Evolutionary conservation across 2,113 vertebrate species (phyloP).

Genomic region (Xerus inauris): DNA sequence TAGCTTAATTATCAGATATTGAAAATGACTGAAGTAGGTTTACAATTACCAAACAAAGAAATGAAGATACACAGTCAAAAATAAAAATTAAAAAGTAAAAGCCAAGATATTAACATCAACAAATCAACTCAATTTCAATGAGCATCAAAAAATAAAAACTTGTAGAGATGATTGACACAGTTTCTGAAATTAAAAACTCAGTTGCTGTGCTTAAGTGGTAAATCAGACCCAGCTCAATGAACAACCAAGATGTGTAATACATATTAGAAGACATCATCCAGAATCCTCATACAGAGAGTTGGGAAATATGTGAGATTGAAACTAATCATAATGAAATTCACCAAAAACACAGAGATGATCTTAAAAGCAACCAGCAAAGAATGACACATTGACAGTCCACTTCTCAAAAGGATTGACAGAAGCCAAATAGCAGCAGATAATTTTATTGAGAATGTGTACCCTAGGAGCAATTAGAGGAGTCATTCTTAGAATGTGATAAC

Average conservation of each 20-base stretch:
- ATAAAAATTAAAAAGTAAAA: not conserved
- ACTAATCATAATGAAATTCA: not conserved
- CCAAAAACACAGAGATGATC: not conserved
- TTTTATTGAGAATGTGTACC: not conserved
- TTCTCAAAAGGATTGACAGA: not conserved
- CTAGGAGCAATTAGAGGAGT: not conserved
- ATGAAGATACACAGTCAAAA: not conserved
- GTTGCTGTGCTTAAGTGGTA: not conserved
- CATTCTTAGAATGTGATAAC: not conserved
- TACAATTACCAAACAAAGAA: not conserved
- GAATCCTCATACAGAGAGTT: not conserved
- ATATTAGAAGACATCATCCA: not conserved
- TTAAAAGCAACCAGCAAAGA: not conserved
- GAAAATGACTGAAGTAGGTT: not conserved
- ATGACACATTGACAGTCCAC: not conserved
- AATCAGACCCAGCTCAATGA: constrained; percentile 8
- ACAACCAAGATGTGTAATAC: not conserved
- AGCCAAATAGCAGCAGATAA: not conserved
- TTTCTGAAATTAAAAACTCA: constrained; percentile 25
- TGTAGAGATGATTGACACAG: not conserved
- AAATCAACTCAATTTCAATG: not conserved
- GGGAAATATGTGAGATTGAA: not conserved
- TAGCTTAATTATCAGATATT: not conserved
- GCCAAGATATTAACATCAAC: not conserved
- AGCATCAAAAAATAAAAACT: not conserved